Evolutionary conservation across 2,797 vertebrate genomes (phyloP).

Genomic region (Gephyroberyx darwinii): DNA sequence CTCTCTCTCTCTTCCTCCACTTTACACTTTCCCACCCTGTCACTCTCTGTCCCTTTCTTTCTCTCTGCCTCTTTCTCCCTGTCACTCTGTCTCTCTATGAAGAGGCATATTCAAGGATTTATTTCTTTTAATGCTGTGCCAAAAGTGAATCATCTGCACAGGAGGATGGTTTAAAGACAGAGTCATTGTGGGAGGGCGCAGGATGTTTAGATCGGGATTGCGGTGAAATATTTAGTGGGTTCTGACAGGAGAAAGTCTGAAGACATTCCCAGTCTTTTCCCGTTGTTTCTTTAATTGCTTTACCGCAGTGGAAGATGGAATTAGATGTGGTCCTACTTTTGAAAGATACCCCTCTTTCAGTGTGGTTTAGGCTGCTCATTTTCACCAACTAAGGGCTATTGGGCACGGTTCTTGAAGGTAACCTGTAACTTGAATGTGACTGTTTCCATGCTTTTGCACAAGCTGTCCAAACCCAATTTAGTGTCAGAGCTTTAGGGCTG

Average conservation of each 20-base stretch:
- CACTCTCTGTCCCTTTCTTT: slow-evolving; percentile 28
- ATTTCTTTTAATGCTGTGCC: slow-evolving; percentile 63
- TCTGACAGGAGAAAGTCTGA: slow-evolving; percentile 40
- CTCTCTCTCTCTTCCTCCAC: slow-evolving; percentile 14
- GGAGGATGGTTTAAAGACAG: slow-evolving; percentile 43
- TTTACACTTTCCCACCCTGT: background rate
- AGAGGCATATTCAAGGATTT: slow-evolving; percentile 62
- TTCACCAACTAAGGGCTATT: background rate
- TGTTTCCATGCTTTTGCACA: slow-evolving; percentile 24
- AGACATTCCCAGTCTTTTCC: slow-evolving; percentile 13
- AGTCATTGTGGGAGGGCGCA: slow-evolving; percentile 38
- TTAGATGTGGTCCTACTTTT: background rate
- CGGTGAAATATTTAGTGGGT: slow-evolving; percentile 63
- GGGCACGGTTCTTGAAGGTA: slow-evolving; percentile 14
- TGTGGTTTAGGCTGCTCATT: slow-evolving; percentile 9
- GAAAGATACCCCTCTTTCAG: background rate
- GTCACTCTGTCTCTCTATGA: slow-evolving; percentile 45
- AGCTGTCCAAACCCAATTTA: slow-evolving; percentile 35
- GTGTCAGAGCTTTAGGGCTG: slow-evolving; percentile 42
- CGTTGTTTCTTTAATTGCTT: slow-evolving; percentile 22
- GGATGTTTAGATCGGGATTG: slow-evolving; percentile 43
- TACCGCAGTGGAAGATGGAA: background rate
- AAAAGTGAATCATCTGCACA: slow-evolving; percentile 56
- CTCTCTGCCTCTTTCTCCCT: background rate
- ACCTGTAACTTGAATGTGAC: slow-evolving; percentile 11